These are phyloP conservation scores for Drosophila mayaguana DNA, from an alignment of 2,888 invertebrate species.

Conservation along the genomic window DNA sequence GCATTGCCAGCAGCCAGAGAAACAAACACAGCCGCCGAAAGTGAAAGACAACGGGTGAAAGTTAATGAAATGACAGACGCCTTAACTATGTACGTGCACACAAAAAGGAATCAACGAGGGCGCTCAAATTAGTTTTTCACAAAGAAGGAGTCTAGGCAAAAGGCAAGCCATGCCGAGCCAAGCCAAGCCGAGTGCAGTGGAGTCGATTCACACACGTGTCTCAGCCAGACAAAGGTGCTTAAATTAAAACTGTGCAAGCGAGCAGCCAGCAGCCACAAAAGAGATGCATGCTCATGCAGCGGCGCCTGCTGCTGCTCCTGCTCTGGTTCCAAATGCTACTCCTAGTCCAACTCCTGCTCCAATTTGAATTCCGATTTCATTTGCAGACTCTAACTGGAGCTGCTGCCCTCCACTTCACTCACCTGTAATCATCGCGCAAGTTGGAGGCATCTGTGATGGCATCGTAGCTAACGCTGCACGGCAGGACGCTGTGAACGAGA, in stretches of 20 bases:
- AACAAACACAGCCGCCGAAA: constrained; percentile 29
- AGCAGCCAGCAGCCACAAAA: constrained; percentile 1
- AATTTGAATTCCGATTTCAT: background rate
- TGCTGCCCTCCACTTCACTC: constrained; percentile 37
- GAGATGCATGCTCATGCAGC: background rate
- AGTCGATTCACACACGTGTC: constrained; percentile 1
- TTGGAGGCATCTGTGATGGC: constrained; percentile 81
- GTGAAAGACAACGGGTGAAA: constrained; percentile 45
- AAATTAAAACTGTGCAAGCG: constrained; percentile 33
- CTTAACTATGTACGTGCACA: constrained; percentile 31
- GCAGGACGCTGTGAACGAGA: constrained; percentile 86
- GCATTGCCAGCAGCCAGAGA: constrained; percentile 36
- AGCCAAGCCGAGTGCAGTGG: background rate
- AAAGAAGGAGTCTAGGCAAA: constrained; percentile 30
- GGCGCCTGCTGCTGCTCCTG: background rate
- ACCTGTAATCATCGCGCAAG: constrained; percentile 83
- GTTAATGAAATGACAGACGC: constrained; percentile 62
- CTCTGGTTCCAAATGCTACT: too few species aligned
- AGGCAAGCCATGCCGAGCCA: background rate
- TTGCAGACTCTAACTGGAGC: background rate
- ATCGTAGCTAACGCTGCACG: constrained; percentile 87
- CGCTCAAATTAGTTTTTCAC: constrained; percentile 62
- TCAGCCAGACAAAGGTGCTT: constrained; percentile 36
- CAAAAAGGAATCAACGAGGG: constrained; percentile 10
- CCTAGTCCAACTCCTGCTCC: background rate